Base-by-base conservation (phyloP, 2,113 vertebrate genomes). In the Piaya cayana region DNA sequence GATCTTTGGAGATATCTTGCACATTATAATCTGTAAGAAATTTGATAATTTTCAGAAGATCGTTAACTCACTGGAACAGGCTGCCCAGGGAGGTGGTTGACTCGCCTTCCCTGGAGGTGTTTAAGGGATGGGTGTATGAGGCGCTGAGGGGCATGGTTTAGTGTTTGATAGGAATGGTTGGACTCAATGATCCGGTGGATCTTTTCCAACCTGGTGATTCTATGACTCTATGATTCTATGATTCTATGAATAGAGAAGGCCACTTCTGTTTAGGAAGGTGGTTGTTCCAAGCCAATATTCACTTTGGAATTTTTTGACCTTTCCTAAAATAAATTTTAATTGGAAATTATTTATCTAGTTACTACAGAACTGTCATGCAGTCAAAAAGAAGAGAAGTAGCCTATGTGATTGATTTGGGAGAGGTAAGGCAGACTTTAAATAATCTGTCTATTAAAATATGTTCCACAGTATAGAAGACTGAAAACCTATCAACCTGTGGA, bases 391-490 rank as follows among this genome's bases (percentile, higher is more conserved):
- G 6, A 45, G 50, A 92, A 72, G 37, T 77, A 45, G 53, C 69
- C n/a, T 72, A 18, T 59, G 42, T 82, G 55, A 62, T 23, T 56
- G 71, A 92, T 55, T 67, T 77, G 29, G 37, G 37, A 93, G 37
- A 92, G 9, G 39, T 87, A 82, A 85, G 30, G 19, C 30, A 86
- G 20, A 70, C 1, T 5, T 12, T 39, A 87, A 85, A 91, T 52
- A 87, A 82, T 62, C 29, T 82, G 27, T 87, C 47, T 71, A 75
- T 88, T 88, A 95, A 95, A 94, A 83, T 92, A 86, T 47, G 43
- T 45, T 93, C 82, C 55, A 47, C 36, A 55, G 7, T 75, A 56
- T 83, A 55, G 88, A 90, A 60, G 26, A 58, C 15, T 81, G 47
- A 92, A 90, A 93, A 70, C 20, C 26, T 70, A 80, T 32, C 30